Evolutionary conservation across 2,888 invertebrate species (phyloP).

Genomic region (Camponotus fellah): DNA sequence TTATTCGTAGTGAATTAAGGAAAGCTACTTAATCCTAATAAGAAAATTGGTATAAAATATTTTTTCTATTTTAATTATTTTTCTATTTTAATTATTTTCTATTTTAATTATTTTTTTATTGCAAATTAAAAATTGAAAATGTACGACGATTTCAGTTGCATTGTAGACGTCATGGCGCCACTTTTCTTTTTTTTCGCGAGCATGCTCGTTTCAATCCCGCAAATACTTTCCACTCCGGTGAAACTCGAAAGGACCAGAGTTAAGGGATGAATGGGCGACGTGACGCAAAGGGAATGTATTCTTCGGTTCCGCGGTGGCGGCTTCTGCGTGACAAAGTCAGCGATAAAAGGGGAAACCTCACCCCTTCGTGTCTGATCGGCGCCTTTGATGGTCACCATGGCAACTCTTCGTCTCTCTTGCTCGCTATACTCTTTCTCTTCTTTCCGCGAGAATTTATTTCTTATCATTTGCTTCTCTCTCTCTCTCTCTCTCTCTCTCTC

Average conservation of each 20-base stretch:
- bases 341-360: conserved; percentile 75
- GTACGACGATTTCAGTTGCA: neutral
- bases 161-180: conserved; percentile 6
- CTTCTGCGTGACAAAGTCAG: conserved; percentile 79
- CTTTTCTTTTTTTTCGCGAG: conserved; percentile 42
- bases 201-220: conserved; percentile 70
- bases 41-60: neutral
- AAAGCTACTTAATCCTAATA: neutral
- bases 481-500: conserved; percentile 31
- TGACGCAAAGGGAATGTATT: conserved; percentile 70
- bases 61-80: neutral
- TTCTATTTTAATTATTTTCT: neutral
- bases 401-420: conserved; percentile 62
- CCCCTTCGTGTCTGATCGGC: conserved; percentile 79
- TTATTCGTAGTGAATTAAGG: neutral
- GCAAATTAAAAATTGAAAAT: neutral
- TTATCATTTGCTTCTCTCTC: conserved; percentile 2
- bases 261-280: conserved; percentile 38
- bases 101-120: neutral
- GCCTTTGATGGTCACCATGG: conserved; percentile 83
- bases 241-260: conserved; percentile 38
- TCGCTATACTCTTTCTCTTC: conserved; percentile 18
- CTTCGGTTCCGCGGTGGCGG: conserved; percentile 74
- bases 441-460: conserved; percentile 35
- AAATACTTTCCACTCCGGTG: conserved; percentile 67